A percentile compares a stretch with the other conserved stretches of the same genome.
These are phyloP conservation scores for Willisornis vidua DNA, from an alignment of 2,113 vertebrate species.

Conservation along the genomic window DNA sequence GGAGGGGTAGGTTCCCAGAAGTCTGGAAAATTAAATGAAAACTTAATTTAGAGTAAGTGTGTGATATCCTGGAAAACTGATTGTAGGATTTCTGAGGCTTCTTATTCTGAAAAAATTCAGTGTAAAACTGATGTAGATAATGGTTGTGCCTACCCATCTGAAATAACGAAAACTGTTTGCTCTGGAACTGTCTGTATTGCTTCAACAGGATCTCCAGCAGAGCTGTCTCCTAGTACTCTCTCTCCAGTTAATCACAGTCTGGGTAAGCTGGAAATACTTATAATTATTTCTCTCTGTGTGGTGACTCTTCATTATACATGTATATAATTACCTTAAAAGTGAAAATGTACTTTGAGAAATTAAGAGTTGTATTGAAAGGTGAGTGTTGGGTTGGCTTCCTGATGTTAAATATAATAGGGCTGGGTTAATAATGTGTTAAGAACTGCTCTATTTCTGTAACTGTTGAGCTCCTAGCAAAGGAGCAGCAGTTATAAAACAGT, in stretches of 20 bases:
- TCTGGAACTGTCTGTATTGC: conserved; percentile 21
- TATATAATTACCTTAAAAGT: background rate
- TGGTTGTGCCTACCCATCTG: background rate
- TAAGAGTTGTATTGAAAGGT: background rate
- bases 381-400: background rate
- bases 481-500: background rate
- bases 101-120: background rate
- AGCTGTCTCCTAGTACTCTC: conserved; percentile 92
- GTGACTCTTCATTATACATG: background rate
- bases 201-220: conserved; percentile 91
- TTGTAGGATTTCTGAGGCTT: background rate
- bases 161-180: background rate
- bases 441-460: background rate
- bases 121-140: background rate
- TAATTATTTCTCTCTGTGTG: background rate
- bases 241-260: conserved; percentile 94
- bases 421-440: background rate
- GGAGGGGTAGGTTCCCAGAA: background rate
- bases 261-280: conserved; percentile 78
- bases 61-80: background rate
- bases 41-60: background rate
- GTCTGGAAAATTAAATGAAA: background rate
- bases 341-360: background rate
- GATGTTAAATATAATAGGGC: background rate
- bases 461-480: background rate